phyloP scores from a whole-genome alignment of 1,140 invertebrate genomes.

The Marisa cornuarietis region DNA sequence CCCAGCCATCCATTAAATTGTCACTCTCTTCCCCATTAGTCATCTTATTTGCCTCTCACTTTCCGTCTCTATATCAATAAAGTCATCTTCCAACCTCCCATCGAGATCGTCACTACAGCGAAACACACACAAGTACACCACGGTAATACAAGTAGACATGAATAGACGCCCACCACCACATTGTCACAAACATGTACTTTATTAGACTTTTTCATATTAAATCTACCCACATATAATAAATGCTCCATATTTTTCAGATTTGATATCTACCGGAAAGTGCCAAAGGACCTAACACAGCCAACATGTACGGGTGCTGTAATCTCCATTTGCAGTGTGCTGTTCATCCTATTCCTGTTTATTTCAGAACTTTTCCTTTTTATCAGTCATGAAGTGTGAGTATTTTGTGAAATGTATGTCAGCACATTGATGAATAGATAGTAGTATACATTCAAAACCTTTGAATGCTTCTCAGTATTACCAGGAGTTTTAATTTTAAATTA shows the following conservation, averaged over 20 bases:
- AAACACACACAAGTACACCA: no score
- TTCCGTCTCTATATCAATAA: no score
- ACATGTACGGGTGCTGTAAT: constrained; percentile 73
- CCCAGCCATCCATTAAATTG: no score
- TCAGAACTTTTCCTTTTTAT: constrained; percentile 71
- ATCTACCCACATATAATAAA: neutral
- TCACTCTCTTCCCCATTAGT: no score
- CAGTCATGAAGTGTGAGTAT: constrained; percentile 71
- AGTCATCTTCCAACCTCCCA: no score
- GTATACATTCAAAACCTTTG: constrained; percentile 13
- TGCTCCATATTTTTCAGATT: constrained; percentile 64
- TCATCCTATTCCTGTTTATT: constrained; percentile 71
- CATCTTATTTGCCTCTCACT: no score
- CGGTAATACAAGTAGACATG: no score
- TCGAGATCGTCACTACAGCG: no score
- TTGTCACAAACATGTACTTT: no score
- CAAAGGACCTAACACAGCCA: constrained; percentile 75
- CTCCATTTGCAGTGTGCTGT: constrained; percentile 70
- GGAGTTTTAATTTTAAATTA: no score
- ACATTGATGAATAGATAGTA: neutral
- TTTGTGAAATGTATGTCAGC: neutral
- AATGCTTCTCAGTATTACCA: neutral
- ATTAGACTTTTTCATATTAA: neutral
- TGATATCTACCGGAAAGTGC: constrained; percentile 75
- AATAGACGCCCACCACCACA: no score